Conservation (phyloP, 2,888 invertebrate genomes). For the Euproctis similis region DNA sequence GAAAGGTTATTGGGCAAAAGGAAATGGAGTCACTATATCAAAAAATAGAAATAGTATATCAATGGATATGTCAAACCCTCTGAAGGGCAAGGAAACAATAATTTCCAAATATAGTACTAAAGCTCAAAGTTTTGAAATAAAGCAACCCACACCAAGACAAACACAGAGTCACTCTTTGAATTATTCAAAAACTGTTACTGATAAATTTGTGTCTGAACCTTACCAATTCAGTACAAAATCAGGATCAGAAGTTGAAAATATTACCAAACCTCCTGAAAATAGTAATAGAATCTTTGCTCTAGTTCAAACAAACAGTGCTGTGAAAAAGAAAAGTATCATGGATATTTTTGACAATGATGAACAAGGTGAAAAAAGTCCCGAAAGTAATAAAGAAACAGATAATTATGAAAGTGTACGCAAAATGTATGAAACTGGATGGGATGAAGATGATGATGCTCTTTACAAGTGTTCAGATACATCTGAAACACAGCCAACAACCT, state of each 20-base stretch:
- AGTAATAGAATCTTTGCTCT: constrained; percentile 47
- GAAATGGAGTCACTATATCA: constrained; percentile 43
- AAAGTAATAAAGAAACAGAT: constrained; percentile 33
- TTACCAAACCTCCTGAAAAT: constrained; percentile 24
- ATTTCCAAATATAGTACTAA: constrained; percentile 4
- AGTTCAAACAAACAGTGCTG: constrained; percentile 44
- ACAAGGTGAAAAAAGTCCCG: constrained; percentile 31
- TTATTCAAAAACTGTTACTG: constrained; percentile 39
- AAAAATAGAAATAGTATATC: constrained; percentile 27
- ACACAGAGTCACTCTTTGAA: constrained; percentile 21
- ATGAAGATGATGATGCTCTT: constrained; percentile 67
- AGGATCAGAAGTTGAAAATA: constrained; percentile 7
- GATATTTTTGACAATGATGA: constrained; percentile 54
- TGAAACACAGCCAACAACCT: constrained; percentile 10
- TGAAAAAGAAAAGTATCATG: constrained; percentile 59
- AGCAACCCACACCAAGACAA: constrained; percentile 4
- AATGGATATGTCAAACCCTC: constrained; percentile 15
- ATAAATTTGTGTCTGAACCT: constrained; percentile 26
- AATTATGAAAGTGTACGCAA: constrained; percentile 39
- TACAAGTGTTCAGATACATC: constrained; percentile 45
- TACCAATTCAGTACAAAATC: constrained; percentile 14
- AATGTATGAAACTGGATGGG: constrained; percentile 54
- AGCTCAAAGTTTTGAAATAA: constrained; percentile 3
- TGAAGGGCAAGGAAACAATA: constrained; percentile 7
- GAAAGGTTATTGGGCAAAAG: constrained; percentile 68